These are phyloP conservation scores for Meloe dianella DNA, from an alignment of 2,888 invertebrate species.

Conservation along the genomic window DNA sequence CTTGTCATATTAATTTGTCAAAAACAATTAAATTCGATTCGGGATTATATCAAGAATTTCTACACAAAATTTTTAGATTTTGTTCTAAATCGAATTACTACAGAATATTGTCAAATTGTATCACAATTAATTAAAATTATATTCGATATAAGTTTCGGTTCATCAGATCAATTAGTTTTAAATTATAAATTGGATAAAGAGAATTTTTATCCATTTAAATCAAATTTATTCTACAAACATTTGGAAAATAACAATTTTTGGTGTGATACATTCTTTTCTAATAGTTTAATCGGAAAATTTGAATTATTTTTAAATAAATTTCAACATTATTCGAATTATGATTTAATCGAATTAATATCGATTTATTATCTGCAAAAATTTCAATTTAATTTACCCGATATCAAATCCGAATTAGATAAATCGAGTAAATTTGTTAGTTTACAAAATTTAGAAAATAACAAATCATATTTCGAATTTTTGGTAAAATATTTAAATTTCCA, in stretches of 20 bases:
- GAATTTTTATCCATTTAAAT: constrained; percentile 33
- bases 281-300: background rate
- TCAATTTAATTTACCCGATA: background rate
- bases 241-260: constrained; percentile 29
- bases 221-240: constrained; percentile 34
- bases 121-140: constrained; percentile 40
- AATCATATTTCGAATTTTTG: constrained; percentile 11
- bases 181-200: constrained; percentile 37
- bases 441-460: constrained; percentile 19
- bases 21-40: constrained; percentile 27
- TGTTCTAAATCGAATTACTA: constrained; percentile 29
- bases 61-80: constrained; percentile 34
- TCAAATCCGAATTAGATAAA: background rate
- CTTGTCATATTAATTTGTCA: constrained; percentile 29
- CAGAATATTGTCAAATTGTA: constrained; percentile 36
- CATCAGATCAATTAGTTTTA: constrained; percentile 29
- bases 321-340: background rate
- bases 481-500: constrained; percentile 11
- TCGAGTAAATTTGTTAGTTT: constrained; percentile 12
- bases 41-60: constrained; percentile 31
- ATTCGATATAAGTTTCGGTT: constrained; percentile 35
- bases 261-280: constrained; percentile 19
- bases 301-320: background rate
- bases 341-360: background rate
- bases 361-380: constrained; percentile 5